Conservation (phyloP, 2,113 vertebrate genomes). For the Oreocharis arfaki region DNA sequence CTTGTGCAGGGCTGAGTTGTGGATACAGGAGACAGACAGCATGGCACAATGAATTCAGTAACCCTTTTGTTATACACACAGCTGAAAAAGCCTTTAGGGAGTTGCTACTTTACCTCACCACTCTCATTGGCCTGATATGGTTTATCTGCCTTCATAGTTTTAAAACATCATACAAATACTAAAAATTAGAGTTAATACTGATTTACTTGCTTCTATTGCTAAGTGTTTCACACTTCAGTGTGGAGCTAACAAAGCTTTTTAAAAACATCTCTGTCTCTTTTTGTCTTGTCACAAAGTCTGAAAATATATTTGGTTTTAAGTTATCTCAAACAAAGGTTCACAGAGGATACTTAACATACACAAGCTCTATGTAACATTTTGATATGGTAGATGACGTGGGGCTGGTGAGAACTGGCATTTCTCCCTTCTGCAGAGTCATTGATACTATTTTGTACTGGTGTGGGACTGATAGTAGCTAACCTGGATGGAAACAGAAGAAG, state of each 20-base stretch:
- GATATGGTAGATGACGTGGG: neutral
- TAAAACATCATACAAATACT: neutral
- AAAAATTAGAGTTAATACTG: neutral
- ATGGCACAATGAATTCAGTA: neutral
- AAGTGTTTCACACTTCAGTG: neutral
- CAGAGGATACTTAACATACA: neutral
- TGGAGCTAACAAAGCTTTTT: neutral
- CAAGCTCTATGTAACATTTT: neutral
- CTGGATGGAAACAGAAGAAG: neutral
- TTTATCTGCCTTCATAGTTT: neutral
- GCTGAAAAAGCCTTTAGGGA: neutral
- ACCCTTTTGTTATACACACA: neutral
- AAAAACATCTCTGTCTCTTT: neutral
- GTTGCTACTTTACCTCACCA: neutral
- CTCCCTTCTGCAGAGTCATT: neutral
- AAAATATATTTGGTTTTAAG: neutral
- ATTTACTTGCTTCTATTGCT: neutral
- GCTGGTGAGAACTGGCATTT: neutral
- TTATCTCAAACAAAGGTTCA: neutral
- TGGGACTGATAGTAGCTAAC: neutral
- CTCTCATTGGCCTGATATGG: neutral
- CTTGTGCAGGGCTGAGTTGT: neutral
- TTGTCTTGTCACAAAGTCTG: neutral
- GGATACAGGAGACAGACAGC: neutral
- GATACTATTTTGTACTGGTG: neutral